Evolutionary conservation across 1,140 invertebrate genomes (phyloP).

Genomic region (Sinonovacula constricta): DNA sequence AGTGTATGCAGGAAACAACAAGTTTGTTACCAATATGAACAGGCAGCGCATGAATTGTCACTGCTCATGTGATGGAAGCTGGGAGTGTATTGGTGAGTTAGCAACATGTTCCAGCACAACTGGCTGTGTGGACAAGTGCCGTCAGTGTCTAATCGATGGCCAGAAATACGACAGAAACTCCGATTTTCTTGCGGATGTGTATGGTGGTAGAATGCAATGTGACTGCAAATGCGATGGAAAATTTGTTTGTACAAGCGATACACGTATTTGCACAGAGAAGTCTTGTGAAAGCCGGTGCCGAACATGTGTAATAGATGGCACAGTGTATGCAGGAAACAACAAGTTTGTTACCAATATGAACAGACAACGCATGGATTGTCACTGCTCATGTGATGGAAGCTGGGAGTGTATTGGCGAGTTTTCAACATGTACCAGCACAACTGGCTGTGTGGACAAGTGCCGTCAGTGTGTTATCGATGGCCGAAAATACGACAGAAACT

Average conservation of each 20-base stretch:
- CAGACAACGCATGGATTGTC: slow-evolving; percentile 7
- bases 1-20: background rate
- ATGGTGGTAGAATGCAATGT: slow-evolving; percentile 30
- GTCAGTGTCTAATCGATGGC: slow-evolving; percentile 18
- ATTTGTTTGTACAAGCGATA: slow-evolving; percentile 6
- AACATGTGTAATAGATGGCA: slow-evolving; percentile 27
- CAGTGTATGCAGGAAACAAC: background rate
- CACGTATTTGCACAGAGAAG: background rate
- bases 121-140: slow-evolving; percentile 26
- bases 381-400: slow-evolving; percentile 25
- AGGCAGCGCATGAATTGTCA: slow-evolving; percentile 14
- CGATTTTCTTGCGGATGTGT: slow-evolving; percentile 6
- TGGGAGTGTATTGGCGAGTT: slow-evolving; percentile 16
- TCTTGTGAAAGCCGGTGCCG: slow-evolving; percentile 23
- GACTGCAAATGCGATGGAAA: slow-evolving; percentile 33
- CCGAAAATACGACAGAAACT: slow-evolving; percentile 12
- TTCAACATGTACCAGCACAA: slow-evolving; percentile 14
- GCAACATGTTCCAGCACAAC: background rate
- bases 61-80: slow-evolving; percentile 33
- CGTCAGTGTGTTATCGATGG: slow-evolving; percentile 34
- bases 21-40: slow-evolving; percentile 3
- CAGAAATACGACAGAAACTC: slow-evolving; percentile 19
- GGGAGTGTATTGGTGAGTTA: background rate
- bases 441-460: slow-evolving; percentile 28
- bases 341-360: background rate